These are phyloP conservation scores for Protodeltote pygarga DNA, from an alignment of 2,888 invertebrate species.

Conservation along the genomic window DNA sequence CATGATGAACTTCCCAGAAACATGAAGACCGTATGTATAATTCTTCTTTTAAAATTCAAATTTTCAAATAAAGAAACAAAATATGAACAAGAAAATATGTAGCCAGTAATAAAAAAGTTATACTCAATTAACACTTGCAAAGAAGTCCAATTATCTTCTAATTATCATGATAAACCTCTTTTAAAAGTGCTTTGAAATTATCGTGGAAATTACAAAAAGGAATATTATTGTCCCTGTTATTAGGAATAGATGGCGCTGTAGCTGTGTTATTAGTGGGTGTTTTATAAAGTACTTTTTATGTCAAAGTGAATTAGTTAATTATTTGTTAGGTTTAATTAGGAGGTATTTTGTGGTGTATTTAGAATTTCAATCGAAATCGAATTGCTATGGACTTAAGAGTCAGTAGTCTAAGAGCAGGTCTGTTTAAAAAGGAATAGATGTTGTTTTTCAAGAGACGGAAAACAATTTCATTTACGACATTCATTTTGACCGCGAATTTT, in stretches of 20 bases:
- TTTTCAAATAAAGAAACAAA: not conserved
- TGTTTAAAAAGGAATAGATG: too few relatives aligned
- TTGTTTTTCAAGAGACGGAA: too few relatives aligned
- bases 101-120: conserved; percentile 13
- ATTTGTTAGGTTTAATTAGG: too few relatives aligned
- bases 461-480: too few relatives aligned
- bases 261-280: conserved; percentile 12
- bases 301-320: too few relatives aligned
- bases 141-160: conserved; percentile 9
- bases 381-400: too few relatives aligned
- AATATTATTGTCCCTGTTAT: conserved; percentile 9
- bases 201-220: conserved; percentile 23
- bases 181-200: conserved; percentile 27
- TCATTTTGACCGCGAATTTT: too few relatives aligned
- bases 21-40: not conserved
- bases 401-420: too few relatives aligned
- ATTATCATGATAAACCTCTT: conserved; percentile 31
- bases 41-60: not conserved
- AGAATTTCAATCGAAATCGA: too few relatives aligned
- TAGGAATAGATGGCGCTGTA: conserved; percentile 3
- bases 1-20: not conserved
- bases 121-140: conserved; percentile 33
- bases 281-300: conserved; percentile 1
- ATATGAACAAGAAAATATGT: not conserved
- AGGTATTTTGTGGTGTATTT: too few relatives aligned